Evolutionary conservation across 2,797 vertebrate genomes (phyloP).

Genomic region (Pipistrellus nathusii): DNA sequence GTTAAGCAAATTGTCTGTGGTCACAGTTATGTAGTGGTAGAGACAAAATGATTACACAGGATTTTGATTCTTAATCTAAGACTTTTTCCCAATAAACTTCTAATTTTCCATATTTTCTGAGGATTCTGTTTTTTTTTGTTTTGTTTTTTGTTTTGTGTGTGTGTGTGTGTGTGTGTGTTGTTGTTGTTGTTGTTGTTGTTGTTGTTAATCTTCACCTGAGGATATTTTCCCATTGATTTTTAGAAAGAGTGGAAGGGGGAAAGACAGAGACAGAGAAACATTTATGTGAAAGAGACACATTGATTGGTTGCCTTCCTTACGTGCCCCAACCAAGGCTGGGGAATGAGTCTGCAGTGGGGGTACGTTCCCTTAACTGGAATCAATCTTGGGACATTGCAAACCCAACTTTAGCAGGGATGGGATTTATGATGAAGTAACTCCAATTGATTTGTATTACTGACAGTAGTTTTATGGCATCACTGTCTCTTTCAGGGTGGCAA

Average conservation of each 20-base stretch:
- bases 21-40: neutral
- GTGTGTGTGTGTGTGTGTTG: too few species aligned
- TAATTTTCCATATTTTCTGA: neutral
- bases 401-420: neutral
- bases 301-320: too few species aligned
- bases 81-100: neutral
- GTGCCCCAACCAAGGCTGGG: too few species aligned
- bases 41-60: neutral
- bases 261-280: too few species aligned
- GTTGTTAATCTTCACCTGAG: too few species aligned
- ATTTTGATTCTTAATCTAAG: neutral
- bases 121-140: neutral
- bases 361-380: too few species aligned
- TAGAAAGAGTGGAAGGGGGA: too few species aligned
- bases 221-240: too few species aligned
- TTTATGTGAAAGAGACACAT: too few species aligned
- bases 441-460: neutral
- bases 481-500: neutral
- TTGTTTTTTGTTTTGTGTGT: too few species aligned
- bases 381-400: neutral
- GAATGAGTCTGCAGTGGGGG: too few species aligned
- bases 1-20: neutral
- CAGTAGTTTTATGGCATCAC: neutral
- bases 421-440: neutral
- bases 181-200: too few species aligned